These are phyloP conservation scores for Marasmarcha lunaedactyla DNA, from an alignment of 2,888 invertebrate genomes.

Conservation along the genomic window DNA sequence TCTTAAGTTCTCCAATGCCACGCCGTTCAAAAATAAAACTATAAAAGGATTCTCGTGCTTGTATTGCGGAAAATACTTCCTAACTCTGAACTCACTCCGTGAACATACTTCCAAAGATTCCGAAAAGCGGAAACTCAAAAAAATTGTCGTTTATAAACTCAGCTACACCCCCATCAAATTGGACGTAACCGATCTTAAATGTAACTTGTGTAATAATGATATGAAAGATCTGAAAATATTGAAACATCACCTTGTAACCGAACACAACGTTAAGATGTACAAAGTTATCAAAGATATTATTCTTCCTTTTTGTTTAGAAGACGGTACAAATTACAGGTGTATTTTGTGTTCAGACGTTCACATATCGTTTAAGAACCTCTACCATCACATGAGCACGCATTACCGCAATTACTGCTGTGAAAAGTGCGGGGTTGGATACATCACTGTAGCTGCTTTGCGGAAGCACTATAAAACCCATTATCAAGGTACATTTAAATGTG, in stretches of 20 bases:
- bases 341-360: constrained; percentile 52
- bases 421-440: constrained; percentile 54
- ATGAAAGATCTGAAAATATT: constrained; percentile 48
- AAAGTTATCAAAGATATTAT: constrained; percentile 59
- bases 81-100: constrained; percentile 40
- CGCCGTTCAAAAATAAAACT: constrained; percentile 59
- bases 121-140: constrained; percentile 55
- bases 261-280: constrained; percentile 46
- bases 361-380: constrained; percentile 55
- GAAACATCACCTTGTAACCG: constrained; percentile 41
- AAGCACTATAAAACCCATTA: constrained; percentile 60
- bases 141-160: constrained; percentile 57
- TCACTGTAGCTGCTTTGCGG: constrained; percentile 54
- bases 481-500: constrained; percentile 65
- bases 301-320: constrained; percentile 48
- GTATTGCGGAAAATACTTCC: constrained; percentile 51
- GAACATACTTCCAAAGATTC: constrained; percentile 41
- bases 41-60: constrained; percentile 56
- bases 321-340: constrained; percentile 47
- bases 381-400: constrained; percentile 61
- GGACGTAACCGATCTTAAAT: constrained; percentile 48
- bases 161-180: constrained; percentile 61
- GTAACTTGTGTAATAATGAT: constrained; percentile 38
- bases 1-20: constrained; percentile 59
- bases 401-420: constrained; percentile 60